A percentile compares a stretch with the other conserved stretches of the same genome.
These are phyloP conservation scores for Rhizomys pruinosus DNA, from an alignment of 2,113 vertebrate species.

Conservation along the genomic window DNA sequence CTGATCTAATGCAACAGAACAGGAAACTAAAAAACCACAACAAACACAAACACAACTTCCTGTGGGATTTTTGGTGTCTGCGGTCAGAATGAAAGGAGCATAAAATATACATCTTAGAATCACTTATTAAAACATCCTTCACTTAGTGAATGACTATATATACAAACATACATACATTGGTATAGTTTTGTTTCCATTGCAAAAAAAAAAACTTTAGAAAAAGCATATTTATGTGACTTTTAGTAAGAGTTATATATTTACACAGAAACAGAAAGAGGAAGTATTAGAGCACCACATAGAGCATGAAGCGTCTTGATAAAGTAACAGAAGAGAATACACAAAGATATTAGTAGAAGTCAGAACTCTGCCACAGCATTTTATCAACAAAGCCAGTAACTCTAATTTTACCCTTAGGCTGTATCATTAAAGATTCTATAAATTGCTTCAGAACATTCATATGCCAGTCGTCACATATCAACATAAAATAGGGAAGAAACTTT, in stretches of 20 bases:
- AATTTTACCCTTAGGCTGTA: neutral
- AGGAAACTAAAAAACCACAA: constrained; percentile 87
- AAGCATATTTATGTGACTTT: constrained; percentile 13
- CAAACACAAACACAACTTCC: constrained; percentile 84
- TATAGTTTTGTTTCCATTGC: constrained; percentile 8
- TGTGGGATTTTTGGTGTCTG: constrained; percentile 85
- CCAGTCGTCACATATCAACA: neutral
- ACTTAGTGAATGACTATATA: neutral
- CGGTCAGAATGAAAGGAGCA: constrained; percentile 69
- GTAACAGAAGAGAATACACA: neutral
- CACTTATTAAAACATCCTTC: constrained; percentile 22
- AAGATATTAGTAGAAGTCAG: neutral
- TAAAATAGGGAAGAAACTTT: neutral
- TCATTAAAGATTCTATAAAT: neutral
- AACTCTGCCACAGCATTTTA: neutral
- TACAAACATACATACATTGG: neutral
- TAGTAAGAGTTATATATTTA: neutral
- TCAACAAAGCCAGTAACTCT: neutral
- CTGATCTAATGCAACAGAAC: constrained; percentile 74
- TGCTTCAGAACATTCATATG: constrained; percentile 10
- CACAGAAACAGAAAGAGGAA: constrained; percentile 42
- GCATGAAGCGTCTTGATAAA: neutral
- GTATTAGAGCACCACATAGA: neutral
- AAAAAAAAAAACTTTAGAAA: constrained; percentile 34
- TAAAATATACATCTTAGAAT: neutral